Conservation (phyloP, 2,113 vertebrate species). For the Caloenas nicobarica region DNA sequence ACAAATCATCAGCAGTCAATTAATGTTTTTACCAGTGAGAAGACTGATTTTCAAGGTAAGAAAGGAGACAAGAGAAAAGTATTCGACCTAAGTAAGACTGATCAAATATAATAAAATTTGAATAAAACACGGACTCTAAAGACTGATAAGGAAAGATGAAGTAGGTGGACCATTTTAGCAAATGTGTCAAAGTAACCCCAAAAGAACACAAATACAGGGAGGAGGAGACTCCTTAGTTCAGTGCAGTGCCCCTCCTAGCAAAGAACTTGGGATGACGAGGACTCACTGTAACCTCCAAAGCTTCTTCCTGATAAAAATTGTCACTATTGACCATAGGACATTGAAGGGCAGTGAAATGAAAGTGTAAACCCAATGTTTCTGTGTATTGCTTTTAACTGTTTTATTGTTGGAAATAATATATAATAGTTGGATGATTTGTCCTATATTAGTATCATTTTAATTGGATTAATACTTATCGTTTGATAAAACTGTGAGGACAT, state of each 20-base stretch:
- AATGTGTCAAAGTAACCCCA: background rate
- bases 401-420: background rate
- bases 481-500: background rate
- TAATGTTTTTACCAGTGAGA: background rate
- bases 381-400: background rate
- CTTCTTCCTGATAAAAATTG: background rate
- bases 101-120: background rate
- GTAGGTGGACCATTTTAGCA: background rate
- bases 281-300: background rate
- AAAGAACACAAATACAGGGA: background rate
- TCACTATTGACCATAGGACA: background rate
- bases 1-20: background rate
- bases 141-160: background rate
- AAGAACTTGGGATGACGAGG: background rate
- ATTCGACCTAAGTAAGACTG: background rate
- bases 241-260: background rate
- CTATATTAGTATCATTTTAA: background rate
- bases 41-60: background rate
- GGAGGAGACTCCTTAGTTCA: background rate
- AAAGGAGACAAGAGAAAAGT: background rate
- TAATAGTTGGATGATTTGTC: background rate
- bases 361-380: background rate
- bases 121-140: background rate
- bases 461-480: background rate
- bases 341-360: background rate